These are phyloP conservation scores for Papilio elwesi DNA, from an alignment of 2,888 invertebrate species.

Conservation along the genomic window DNA sequence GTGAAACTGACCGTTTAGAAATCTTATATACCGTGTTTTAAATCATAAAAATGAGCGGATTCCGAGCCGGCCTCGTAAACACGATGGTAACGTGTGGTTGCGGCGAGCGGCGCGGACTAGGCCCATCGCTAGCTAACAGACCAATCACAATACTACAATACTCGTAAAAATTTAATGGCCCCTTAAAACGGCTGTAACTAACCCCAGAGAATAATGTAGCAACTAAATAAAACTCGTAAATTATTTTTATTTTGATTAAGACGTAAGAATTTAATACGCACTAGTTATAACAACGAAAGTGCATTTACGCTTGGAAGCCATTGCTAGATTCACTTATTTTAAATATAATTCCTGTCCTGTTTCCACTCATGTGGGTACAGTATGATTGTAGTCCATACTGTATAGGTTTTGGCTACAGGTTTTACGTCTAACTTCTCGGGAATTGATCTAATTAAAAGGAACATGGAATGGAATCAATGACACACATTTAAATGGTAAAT, in stretches of 20 bases:
- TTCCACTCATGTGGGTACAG: no score
- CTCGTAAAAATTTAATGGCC: constrained; percentile 35
- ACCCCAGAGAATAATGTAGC: constrained; percentile 17
- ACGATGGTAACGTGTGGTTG: constrained; percentile 1
- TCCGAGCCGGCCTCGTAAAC: constrained; percentile 8
- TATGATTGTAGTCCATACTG: no score
- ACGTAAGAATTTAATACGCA: constrained; percentile 32
- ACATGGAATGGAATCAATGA: no score
- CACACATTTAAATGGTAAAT: no score
- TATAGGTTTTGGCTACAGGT: no score
- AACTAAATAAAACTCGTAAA: constrained; percentile 30
- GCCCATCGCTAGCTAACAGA: background rate
- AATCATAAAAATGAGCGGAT: constrained; percentile 30
- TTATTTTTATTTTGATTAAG: constrained; percentile 37
- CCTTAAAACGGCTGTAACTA: constrained; percentile 27
- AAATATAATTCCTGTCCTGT: no score
- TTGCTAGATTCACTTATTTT: background rate
- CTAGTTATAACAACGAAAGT: background rate
- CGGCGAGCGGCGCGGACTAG: constrained; percentile 1
- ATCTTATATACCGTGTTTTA: constrained; percentile 7
- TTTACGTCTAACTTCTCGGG: no score
- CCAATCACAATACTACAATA: constrained; percentile 28
- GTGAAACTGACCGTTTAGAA: background rate
- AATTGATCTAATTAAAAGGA: no score
- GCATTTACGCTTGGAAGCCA: background rate